These are phyloP conservation scores for Bombus sibiricus DNA, from an alignment of 1,140 invertebrate species.

Conservation along the genomic window DNA sequence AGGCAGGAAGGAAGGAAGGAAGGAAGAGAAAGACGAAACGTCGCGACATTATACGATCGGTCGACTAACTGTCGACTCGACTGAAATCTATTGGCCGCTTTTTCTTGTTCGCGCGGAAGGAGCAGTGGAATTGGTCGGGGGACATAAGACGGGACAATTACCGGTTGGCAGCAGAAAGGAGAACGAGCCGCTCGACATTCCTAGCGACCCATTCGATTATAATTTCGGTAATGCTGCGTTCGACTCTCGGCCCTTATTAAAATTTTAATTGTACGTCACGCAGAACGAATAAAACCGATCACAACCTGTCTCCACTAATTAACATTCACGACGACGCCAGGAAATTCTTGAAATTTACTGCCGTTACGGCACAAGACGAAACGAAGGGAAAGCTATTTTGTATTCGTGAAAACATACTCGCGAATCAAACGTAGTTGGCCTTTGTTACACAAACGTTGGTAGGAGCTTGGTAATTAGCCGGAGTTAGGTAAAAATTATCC, in stretches of 20 bases:
- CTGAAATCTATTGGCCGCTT: constrained; percentile 53
- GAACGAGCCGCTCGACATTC: constrained; percentile 50
- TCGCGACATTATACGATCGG: constrained; percentile 50
- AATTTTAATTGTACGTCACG: constrained; percentile 33
- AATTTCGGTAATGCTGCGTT: constrained; percentile 36
- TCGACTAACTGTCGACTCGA: constrained; percentile 33
- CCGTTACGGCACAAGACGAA: not conserved
- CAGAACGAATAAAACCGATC: constrained; percentile 15
- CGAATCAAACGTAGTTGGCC: not conserved
- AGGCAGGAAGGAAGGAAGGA: not conserved
- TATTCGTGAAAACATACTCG: not conserved
- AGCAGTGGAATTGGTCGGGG: constrained; percentile 29
- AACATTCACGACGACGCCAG: not conserved
- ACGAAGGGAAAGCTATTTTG: not conserved
- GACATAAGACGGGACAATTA: constrained; percentile 59
- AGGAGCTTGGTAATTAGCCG: not conserved
- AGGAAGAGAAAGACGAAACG: constrained; percentile 29
- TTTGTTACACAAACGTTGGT: not conserved
- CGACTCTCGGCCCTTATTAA: constrained; percentile 3
- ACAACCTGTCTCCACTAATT: constrained; percentile 25
- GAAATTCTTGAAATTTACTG: constrained; percentile 3
- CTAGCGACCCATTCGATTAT: constrained; percentile 38
- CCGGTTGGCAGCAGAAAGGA: constrained; percentile 12
- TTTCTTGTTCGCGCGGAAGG: constrained; percentile 40
- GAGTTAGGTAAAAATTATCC: not conserved